Base-by-base conservation (phyloP, 2,797 vertebrate species). In the Microtus obscurus region DNA sequence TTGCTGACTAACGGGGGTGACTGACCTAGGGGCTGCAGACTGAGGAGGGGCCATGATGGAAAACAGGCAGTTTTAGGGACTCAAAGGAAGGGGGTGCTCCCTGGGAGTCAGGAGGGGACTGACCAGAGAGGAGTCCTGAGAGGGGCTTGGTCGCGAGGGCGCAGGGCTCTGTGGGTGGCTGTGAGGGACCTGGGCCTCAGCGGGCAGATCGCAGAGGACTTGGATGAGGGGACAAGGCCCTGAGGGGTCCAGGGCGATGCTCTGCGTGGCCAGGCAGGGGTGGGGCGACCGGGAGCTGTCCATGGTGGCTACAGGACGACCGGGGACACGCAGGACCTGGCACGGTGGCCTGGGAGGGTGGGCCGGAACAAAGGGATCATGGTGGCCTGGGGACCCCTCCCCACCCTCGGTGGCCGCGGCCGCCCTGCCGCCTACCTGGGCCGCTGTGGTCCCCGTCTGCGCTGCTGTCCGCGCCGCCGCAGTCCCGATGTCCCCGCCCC, bases 341-440 rank as follows among this genome's bases (percentile, higher is more conserved):
- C 85, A 31, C 9, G 9, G 59, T n/a, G 37, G 59, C 90, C 87
- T 25, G 13, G n/a, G 78, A 90, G 86, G 94, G 94, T 92, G 94
- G 79, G 92, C 81, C 59, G 85, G 90, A 93, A 87, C 91, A 93
- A 82, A 93, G 90, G 90, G 71, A 73, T 48, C 53, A 48, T 45
- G 53, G 40, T 56, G 81, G 48, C 40, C 53, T 16, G 74, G 71
- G 88, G 71, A 80, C 80, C 87, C 31, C 73, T 69, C 83, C 88
- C 91, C 45, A 37, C 43, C 82, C 76, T 87, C 77, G 56, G 53
- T 74, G 86, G 83, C 83, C 86, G 53, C 71, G 69, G 53, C 69
- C 43, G 89, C 90, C 82, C 88, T 40, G 87, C 88, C 93, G 74
- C 97, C 96, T 97, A 97, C 97, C 97, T 97, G 97, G 94, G 94